Base-by-base conservation (phyloP, 2,797 vertebrate genomes). In the Rhynchonycteris naso region DNA sequence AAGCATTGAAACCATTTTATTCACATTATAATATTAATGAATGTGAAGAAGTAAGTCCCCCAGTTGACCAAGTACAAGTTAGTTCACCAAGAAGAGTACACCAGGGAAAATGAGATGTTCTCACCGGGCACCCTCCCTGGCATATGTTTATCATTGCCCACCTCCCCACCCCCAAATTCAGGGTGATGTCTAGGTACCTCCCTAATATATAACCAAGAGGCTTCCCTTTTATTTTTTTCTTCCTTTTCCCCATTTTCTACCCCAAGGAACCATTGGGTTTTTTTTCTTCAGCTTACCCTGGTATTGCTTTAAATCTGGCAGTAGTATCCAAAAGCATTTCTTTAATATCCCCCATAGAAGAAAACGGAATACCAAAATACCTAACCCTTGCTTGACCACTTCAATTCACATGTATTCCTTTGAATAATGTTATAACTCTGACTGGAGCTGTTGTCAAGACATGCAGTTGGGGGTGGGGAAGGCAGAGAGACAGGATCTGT, bases 221-320 rank as follows among this genome's bases (percentile, higher is more conserved):
- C 4, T 80, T 92, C 21, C 26, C 65, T 76, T 61, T 93, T 71
- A 43, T 82, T 35, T 61, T 84, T 72, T 28, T 61, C 19, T 94
- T 63, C 52, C 68, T 88, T 50, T 47, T 85, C 50, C 28, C 59
- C 5, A 35, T 4, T 35, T n/a, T 28, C 16, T 43, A 30, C 38
- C 33, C n/a, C 24, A 38, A 56, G 58, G 47, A 83, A 58, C 68
- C 16, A 12, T 38, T 26, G 22, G n/a, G n/a, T 38, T 63, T 54
- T 54, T 54, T 21, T 69, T 43, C 59, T 61, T 90, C 43, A 85
- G 75, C 15, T 79, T 52, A 78, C 18, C 26, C 79, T 54, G n/a
- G 74, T 68, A 88, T 93, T 93, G 69, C 63, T 76, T 93, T 93
- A 90, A 91, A 86, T 82, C 82, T 94, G 85, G 72, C 85, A 80